phyloP scores from a whole-genome alignment of 92 coral and sea anemone genomes.

The Zoanthus gigantus region DNA sequence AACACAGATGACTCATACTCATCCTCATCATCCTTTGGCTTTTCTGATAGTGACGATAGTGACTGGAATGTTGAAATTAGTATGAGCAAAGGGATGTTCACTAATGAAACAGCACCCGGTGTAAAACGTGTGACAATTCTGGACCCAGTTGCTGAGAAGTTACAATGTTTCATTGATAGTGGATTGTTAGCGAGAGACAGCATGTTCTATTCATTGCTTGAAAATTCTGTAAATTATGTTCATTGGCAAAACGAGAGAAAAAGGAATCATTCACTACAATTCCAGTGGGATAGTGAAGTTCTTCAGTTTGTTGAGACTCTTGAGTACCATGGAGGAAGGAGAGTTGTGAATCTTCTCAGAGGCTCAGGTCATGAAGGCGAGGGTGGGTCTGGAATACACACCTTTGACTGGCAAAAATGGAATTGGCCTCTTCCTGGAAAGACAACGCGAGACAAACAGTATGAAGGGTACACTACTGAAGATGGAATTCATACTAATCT shows the following conservation, averaged over 20 bases:
- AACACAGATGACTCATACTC: constrained; percentile 20
- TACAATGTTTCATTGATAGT: constrained; percentile 41
- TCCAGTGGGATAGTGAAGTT: constrained; percentile 44
- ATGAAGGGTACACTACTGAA: constrained; percentile 34
- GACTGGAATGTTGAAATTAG: neutral
- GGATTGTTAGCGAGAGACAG: constrained; percentile 46
- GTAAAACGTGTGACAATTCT: constrained; percentile 39
- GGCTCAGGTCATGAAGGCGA: constrained; percentile 42
- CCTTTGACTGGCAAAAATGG: constrained; percentile 52
- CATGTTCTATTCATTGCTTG: constrained; percentile 50
- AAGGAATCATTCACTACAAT: constrained; percentile 14
- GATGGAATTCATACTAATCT: constrained; percentile 34
- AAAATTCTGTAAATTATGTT: constrained; percentile 51
- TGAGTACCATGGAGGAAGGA: constrained; percentile 42
- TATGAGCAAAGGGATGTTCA: constrained; percentile 18
- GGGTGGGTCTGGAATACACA: constrained; percentile 34
- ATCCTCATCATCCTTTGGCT: constrained; percentile 14
- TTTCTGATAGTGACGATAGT: constrained; percentile 6
- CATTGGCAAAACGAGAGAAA: constrained; percentile 21
- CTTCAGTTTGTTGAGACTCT: constrained; percentile 42
- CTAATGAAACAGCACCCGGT: constrained; percentile 46
- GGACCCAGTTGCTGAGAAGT: constrained; percentile 57
- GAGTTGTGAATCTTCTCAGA: constrained; percentile 7
- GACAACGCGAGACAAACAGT: constrained; percentile 54
- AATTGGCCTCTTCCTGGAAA: constrained; percentile 67